These are phyloP conservation scores for Drosophila parthenogenetica DNA, from an alignment of 2,888 invertebrate genomes.

Conservation along the genomic window DNA sequence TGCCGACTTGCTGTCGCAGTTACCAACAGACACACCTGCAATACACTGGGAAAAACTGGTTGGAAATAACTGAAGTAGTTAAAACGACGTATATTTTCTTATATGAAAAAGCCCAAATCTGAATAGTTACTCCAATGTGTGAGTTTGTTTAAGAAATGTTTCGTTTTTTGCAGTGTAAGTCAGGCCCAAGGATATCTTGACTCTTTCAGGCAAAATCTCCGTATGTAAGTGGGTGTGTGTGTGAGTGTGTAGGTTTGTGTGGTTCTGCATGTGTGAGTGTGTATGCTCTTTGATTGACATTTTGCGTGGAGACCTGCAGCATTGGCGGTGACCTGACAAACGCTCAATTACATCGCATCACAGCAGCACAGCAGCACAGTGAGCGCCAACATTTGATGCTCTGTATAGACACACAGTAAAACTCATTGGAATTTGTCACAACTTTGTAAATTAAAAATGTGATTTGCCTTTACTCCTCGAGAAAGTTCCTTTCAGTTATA, in stretches of 20 bases:
- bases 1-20: not conserved
- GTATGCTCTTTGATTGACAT: conserved; percentile 42
- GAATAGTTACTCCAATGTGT: too few relatives aligned
- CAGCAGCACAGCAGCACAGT: conserved; percentile 34
- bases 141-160: too few relatives aligned
- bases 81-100: too few relatives aligned
- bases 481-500: too few relatives aligned
- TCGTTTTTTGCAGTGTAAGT: too few relatives aligned
- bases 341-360: conserved; percentile 38
- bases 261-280: not conserved
- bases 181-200: not conserved
- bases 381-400: conserved; percentile 17
- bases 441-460: conserved; percentile 15
- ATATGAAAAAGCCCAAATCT: too few relatives aligned
- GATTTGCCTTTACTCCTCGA: too few relatives aligned
- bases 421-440: conserved; percentile 23
- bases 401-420: not conserved
- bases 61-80: too few relatives aligned
- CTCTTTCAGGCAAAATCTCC: not conserved
- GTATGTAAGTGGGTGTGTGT: not conserved
- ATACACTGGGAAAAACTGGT: not conserved
- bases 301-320: conserved; percentile 16
- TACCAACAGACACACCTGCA: not conserved
- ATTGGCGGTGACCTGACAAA: conserved; percentile 27
- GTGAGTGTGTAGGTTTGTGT: too few relatives aligned